Conservation (phyloP, 2,113 vertebrate genomes). For the human region DNA sequence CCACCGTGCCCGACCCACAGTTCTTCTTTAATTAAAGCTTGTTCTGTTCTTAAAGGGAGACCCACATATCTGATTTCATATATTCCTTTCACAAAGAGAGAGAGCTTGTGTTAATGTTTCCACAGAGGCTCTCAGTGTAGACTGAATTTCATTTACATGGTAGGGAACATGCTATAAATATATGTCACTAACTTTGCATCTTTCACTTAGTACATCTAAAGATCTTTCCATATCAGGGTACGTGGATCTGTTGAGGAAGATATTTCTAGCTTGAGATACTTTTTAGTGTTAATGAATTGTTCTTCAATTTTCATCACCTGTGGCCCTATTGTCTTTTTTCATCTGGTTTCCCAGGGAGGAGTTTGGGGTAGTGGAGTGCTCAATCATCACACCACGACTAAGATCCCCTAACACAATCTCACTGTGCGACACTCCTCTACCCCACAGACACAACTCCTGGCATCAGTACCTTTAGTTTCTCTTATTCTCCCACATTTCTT, state of each 20-base stretch:
- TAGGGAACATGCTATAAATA: neutral
- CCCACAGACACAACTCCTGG: neutral
- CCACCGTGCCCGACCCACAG: too few species aligned
- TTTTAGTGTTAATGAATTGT: constrained; percentile 10
- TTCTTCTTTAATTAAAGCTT: neutral
- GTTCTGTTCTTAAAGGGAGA: neutral
- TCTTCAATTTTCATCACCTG: neutral
- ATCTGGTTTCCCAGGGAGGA: neutral
- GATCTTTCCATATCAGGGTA: neutral
- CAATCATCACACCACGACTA: neutral
- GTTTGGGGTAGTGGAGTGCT: neutral
- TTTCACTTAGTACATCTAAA: neutral
- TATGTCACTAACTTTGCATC: neutral
- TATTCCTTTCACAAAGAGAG: neutral
- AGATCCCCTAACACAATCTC: neutral
- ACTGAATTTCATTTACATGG: neutral
- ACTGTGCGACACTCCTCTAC: neutral
- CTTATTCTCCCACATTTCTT: neutral
- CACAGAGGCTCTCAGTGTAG: neutral
- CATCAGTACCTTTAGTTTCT: neutral
- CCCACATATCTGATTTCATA: neutral
- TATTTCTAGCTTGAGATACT: neutral
- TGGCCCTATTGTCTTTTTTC: neutral
- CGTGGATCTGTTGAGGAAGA: neutral
- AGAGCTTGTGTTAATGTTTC: neutral